Conservation (phyloP, 2,797 vertebrate genomes). For the Bradypodion pumilum region DNA sequence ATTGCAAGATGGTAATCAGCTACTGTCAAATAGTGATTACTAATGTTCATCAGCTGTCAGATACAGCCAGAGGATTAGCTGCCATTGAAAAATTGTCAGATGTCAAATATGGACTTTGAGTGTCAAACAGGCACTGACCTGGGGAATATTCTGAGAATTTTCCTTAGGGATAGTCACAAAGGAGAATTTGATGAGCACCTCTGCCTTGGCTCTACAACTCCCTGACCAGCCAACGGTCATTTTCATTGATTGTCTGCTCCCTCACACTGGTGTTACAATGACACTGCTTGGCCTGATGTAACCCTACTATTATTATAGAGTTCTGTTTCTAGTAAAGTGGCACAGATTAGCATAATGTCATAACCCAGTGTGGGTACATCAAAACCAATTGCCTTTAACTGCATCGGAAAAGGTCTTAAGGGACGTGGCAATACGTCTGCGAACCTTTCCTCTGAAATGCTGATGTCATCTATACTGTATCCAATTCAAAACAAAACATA, state of each 20-base stretch:
- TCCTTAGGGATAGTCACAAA: background rate
- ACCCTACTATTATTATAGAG: slow-evolving; percentile 43
- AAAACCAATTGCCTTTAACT: slow-evolving; percentile 58
- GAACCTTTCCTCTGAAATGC: slow-evolving; percentile 59
- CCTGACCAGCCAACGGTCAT: slow-evolving; percentile 21
- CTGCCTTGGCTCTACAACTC: slow-evolving; percentile 41
- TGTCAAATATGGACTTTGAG: background rate
- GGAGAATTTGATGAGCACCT: slow-evolving; percentile 40
- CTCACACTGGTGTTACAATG: slow-evolving; percentile 21
- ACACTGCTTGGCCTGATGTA: slow-evolving; percentile 46
- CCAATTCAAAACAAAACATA: slow-evolving; percentile 50
- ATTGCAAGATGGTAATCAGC: slow-evolving; percentile 25
- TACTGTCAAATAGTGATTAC: slow-evolving; percentile 30
- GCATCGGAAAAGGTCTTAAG: slow-evolving; percentile 54
- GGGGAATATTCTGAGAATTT: background rate
- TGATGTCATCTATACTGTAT: slow-evolving; percentile 45
- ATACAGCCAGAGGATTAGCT: slow-evolving; percentile 11
- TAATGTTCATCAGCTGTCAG: slow-evolving; percentile 29
- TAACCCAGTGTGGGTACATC: slow-evolving; percentile 58
- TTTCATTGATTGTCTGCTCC: slow-evolving; percentile 19
- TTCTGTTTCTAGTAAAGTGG: slow-evolving; percentile 46
- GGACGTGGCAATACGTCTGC: slow-evolving; percentile 44
- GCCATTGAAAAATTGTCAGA: slow-evolving; percentile 4
- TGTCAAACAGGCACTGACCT: background rate
- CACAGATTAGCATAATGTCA: slow-evolving; percentile 53